Percentiles rank a stretch among this genome's conserved stretches.
Evolutionary conservation across 2,888 invertebrate genomes (phyloP).

Genomic region (Gastrophysa polygoni): DNA sequence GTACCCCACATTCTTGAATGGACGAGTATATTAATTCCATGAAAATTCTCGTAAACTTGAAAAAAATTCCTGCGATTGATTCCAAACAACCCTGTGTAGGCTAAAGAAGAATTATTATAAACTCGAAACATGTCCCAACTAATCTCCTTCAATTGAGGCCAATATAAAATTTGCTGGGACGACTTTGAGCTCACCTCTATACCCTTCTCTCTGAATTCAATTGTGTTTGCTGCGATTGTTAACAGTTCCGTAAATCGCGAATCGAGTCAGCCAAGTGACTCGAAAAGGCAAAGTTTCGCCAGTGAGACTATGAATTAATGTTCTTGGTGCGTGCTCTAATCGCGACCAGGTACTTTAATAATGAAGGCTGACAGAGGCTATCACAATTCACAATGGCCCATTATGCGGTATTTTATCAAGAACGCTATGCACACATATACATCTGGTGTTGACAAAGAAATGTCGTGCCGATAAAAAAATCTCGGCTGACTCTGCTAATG

Average conservation of each 20-base stretch:
- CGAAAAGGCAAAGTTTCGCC: constrained; percentile 2
- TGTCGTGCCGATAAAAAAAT: background rate
- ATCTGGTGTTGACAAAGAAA: constrained; percentile 1
- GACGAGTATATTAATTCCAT: too few species aligned
- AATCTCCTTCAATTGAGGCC: too few species aligned
- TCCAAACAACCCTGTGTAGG: too few species aligned
- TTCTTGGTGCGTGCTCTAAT: constrained; percentile 16
- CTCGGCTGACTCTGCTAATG: background rate
- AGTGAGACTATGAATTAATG: constrained; percentile 8
- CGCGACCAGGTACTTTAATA: constrained; percentile 8
- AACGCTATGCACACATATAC: background rate
- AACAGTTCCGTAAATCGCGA: constrained; percentile 5
- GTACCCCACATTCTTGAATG: too few species aligned
- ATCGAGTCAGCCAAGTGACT: background rate
- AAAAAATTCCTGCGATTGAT: too few species aligned
- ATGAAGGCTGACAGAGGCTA: constrained; percentile 11
- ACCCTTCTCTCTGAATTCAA: too few species aligned
- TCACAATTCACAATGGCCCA: constrained; percentile 16
- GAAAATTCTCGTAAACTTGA: too few species aligned
- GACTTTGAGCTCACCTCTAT: too few species aligned
- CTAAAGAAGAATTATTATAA: too few species aligned
- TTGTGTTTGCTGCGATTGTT: too few species aligned
- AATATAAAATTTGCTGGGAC: too few species aligned
- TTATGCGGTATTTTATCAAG: constrained; percentile 16
- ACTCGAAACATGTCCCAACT: too few species aligned